Evolutionary conservation across 2,797 vertebrate species (phyloP).

Genomic region (Nyctibius grandis): DNA sequence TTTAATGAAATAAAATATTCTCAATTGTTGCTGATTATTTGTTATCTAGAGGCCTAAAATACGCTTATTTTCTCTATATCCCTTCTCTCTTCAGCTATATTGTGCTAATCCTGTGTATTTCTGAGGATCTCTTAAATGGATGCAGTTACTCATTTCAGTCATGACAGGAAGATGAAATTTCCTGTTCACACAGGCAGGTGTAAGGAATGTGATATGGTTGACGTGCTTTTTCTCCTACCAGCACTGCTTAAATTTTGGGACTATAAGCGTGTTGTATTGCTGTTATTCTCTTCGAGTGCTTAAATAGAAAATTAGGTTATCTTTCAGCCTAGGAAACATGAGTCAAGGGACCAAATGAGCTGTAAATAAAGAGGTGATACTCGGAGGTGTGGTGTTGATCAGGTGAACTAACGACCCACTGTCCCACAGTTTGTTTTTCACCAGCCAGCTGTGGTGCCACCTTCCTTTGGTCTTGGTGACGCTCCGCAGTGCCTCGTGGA

Average conservation of each 20-base stretch:
- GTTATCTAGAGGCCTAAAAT: not conserved
- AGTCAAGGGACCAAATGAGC: not conserved
- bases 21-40: not conserved
- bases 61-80: not conserved
- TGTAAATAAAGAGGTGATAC: not conserved
- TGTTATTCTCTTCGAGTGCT: not conserved
- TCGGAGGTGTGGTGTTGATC: not conserved
- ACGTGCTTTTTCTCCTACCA: not conserved
- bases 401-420: not conserved
- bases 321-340: not conserved
- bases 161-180: not conserved
- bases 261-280: not conserved
- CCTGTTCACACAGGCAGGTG: not conserved
- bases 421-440: not conserved
- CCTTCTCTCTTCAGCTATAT: not conserved
- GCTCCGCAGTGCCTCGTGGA: rapidly evolving
- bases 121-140: not conserved
- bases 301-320: not conserved
- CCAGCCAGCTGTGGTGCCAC: not conserved
- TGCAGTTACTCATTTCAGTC: not conserved
- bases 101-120: not conserved
- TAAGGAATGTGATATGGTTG: not conserved
- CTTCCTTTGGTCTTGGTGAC: not conserved
- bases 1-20: conserved; percentile 46
- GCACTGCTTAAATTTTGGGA: not conserved